These are phyloP conservation scores for Leptinotarsa juncta DNA, from an alignment of 2,888 invertebrate species.

Conservation along the genomic window DNA sequence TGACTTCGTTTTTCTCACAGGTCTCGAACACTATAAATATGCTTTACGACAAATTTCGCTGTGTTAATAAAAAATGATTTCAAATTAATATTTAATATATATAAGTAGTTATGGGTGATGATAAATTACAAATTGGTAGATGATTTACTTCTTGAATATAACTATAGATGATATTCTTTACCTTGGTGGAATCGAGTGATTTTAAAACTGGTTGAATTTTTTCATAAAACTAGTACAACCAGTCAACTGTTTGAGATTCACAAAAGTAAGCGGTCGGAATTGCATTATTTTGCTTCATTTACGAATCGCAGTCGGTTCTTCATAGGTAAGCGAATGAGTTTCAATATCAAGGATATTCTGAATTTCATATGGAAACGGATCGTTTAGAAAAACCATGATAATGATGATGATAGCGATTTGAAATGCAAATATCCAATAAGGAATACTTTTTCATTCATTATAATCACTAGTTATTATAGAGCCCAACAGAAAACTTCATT, in stretches of 20 bases:
- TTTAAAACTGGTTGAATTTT: conserved; percentile 48
- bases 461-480: neutral
- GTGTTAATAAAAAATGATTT: neutral
- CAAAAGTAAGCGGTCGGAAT: conserved; percentile 33
- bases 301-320: conserved; percentile 13
- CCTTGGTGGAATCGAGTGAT: conserved; percentile 41
- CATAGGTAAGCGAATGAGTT: conserved; percentile 1
- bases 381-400: neutral
- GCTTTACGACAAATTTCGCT: too few species aligned
- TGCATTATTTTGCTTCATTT: conserved; percentile 27
- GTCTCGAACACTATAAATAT: too few species aligned
- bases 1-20: too few species aligned
- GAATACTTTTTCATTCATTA: neutral
- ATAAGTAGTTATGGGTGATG: too few species aligned
- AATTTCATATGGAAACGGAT: neutral
- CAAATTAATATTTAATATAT: neutral
- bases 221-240: conserved; percentile 45
- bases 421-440: conserved; percentile 1
- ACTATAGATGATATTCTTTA: neutral
- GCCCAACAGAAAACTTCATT: neutral
- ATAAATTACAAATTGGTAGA: too few species aligned
- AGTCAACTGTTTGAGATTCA: conserved; percentile 39
- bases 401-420: conserved; percentile 13
- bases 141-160: neutral
- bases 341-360: conserved; percentile 5